These are phyloP conservation scores for Dasyprocta punctata DNA, from an alignment of 2,113 vertebrate species.

Conservation along the genomic window DNA sequence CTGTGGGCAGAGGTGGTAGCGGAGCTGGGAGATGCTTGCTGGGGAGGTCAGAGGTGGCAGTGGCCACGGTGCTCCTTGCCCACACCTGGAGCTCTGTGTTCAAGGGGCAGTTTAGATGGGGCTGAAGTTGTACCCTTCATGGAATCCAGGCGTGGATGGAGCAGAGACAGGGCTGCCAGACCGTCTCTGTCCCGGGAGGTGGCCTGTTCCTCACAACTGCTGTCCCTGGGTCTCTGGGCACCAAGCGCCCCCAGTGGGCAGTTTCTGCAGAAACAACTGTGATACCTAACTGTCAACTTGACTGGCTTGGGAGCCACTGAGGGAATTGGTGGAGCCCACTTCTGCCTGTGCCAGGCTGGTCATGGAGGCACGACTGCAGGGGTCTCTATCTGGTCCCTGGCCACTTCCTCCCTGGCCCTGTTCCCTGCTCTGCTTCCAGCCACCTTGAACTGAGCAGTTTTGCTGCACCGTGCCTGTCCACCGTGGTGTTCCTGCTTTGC, in stretches of 20 bases:
- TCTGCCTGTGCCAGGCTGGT: neutral
- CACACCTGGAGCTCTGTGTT: neutral
- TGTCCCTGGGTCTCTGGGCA: rapidly evolving
- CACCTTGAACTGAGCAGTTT: neutral
- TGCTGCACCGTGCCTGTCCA: neutral
- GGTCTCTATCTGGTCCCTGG: neutral
- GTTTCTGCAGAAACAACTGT: neutral
- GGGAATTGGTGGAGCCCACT: neutral
- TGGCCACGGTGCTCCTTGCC: rapidly evolving
- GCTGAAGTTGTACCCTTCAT: neutral
- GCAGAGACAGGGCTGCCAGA: neutral
- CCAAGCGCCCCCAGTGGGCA: neutral
- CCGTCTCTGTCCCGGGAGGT: neutral
- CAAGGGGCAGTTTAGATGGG: neutral
- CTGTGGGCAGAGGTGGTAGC: neutral
- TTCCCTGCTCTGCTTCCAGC: neutral
- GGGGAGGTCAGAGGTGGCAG: neutral
- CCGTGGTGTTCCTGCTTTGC: neutral
- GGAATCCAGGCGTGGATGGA: neutral
- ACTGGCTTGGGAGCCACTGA: neutral
- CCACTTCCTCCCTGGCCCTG: neutral
- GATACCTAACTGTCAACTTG: neutral
- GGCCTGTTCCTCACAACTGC: neutral
- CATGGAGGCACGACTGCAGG: neutral
- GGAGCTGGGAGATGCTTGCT: neutral